Evolutionary conservation across 1,140 invertebrate genomes (phyloP), one percentile per base, ranked within the genome.

Genomic region (Drosophila micromelanica): DNA sequence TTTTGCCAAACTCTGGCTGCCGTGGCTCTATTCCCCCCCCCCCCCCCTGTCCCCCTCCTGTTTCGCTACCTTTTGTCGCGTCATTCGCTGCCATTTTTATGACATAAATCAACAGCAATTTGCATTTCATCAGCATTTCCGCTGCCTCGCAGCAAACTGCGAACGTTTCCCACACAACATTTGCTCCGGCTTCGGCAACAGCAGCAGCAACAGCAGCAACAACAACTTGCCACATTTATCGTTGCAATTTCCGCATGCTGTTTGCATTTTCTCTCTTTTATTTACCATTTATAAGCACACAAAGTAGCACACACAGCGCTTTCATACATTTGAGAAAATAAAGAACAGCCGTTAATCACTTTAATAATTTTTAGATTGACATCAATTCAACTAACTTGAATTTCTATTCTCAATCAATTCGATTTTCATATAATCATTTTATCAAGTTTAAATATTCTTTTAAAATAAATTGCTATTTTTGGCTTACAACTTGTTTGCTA

Each of bases 41-140:
- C 4, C 32, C 9, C 15, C 0, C 45, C 48, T 78, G 37, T 49
- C 8, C 4, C 38, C 4, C 38, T 30, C 45, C 45, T 38, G 30
- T n/a, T 8, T 13, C 8, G 12, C 54, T 42, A 63, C 37, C 52
- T 40, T 57, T 62, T 75, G 38, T 61, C 65, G 46, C 45, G n/a
- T 63, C 46, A 57, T 63, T 55, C 35, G 42, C 54, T 65, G 55
- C 62, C 68, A 65, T 46, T 76, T 67, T 67, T 72, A 45, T 62
- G 67, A 71, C 75, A 78, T 75, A 78, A 75, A 78, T 73, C 73
- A 67, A 48, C 46, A 37, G 73, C 70, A 73, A 76, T 76, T 76
- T 76, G 61, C 77, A 79, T 79, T 76, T 76, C 69, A 68, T 67
- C 61, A 62, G 55, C 27, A 59, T 64, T 71, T 62, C 55, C 69